These are phyloP conservation scores for Nyctereutes procyonoides DNA, from an alignment of 2,113 vertebrate species.

Conservation along the genomic window DNA sequence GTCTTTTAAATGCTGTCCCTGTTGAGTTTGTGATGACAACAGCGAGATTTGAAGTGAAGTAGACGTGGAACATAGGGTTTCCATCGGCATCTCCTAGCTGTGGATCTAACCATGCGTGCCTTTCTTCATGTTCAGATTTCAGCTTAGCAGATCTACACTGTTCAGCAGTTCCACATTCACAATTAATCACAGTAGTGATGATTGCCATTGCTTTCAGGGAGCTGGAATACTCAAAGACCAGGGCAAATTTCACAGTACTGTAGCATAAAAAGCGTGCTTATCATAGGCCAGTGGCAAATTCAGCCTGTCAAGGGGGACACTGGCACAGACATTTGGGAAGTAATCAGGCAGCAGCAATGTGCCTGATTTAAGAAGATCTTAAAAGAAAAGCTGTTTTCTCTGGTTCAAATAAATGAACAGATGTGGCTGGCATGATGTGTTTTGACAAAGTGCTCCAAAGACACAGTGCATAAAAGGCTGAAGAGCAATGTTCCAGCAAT, in stretches of 20 bases:
- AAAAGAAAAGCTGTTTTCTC: constrained; percentile 56
- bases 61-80: not conserved
- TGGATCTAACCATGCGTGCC: too few species aligned
- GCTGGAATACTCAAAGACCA: not conserved
- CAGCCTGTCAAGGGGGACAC: not conserved
- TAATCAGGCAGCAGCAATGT: constrained; percentile 29
- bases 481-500: not conserved
- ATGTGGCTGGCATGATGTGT: constrained; percentile 38
- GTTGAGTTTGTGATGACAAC: not conserved
- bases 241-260: not conserved
- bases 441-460: constrained; percentile 46
- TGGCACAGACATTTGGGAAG: not conserved
- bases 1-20: not conserved
- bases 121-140: not conserved
- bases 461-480: not conserved
- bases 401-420: constrained; percentile 55
- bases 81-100: too few species aligned
- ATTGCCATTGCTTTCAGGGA: not conserved
- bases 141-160: not conserved
- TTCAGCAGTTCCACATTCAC: not conserved
- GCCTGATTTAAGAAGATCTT: constrained; percentile 36
- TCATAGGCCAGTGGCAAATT: not conserved
- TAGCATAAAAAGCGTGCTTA: not conserved
- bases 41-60: not conserved
- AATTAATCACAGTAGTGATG: not conserved